Conservation (phyloP, 64 coral and sea anemone species). For the Pachyseris speciosa region DNA sequence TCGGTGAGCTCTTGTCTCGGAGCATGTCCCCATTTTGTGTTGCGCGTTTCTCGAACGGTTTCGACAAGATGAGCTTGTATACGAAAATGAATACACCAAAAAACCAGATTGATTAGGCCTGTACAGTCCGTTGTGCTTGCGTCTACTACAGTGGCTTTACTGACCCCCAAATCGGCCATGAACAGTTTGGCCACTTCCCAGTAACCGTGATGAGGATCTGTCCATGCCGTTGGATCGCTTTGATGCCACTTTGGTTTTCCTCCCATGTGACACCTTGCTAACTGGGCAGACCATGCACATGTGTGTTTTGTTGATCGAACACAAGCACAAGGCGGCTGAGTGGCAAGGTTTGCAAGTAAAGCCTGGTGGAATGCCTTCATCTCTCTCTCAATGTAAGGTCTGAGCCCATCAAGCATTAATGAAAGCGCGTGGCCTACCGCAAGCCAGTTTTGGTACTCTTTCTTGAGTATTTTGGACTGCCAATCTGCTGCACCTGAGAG, state of each 20-base stretch:
- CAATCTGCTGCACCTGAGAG: background rate
- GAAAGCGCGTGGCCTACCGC: constrained; percentile 57
- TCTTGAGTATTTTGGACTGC: constrained; percentile 48
- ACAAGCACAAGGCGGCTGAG: constrained; percentile 35
- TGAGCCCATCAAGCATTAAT: constrained; percentile 43
- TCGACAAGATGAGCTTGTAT: constrained; percentile 9
- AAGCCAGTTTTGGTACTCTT: constrained; percentile 81
- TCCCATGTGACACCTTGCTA: constrained; percentile 28
- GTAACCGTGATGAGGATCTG: constrained; percentile 22
- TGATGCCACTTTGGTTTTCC: constrained; percentile 64
- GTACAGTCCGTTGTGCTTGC: constrained; percentile 62
- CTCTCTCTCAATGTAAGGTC: constrained; percentile 71
- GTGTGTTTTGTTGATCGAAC: constrained; percentile 1
- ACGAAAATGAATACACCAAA: constrained; percentile 46
- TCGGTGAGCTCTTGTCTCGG: constrained; percentile 58
- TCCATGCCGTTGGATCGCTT: constrained; percentile 71
- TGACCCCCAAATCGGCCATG: constrained; percentile 75
- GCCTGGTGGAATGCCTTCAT: constrained; percentile 44
- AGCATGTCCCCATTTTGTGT: constrained; percentile 70
- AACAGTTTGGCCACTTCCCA: constrained; percentile 88
- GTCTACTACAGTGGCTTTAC: constrained; percentile 25
- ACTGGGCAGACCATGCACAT: constrained; percentile 71
- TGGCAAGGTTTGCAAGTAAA: constrained; percentile 30
- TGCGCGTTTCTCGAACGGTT: constrained; percentile 57
- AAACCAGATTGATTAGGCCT: constrained; percentile 55